phyloP scores from a whole-genome alignment of 2,797 vertebrate species.

The Enteromius radiatus region DNA sequence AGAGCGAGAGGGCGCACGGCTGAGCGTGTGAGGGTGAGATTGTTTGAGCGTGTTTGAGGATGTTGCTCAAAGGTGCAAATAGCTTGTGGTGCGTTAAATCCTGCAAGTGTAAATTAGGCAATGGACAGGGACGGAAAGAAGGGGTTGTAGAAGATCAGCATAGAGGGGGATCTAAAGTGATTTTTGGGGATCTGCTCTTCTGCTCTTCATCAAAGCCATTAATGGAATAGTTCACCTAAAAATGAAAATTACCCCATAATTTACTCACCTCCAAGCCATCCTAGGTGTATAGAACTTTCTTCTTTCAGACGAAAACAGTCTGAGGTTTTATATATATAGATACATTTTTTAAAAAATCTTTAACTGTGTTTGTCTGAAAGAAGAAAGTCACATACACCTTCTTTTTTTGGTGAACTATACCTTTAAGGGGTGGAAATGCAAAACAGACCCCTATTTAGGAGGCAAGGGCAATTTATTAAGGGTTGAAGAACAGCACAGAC shows the following conservation, averaged over 20 bases:
- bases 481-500: neutral
- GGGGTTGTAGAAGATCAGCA: neutral
- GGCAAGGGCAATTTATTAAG: neutral
- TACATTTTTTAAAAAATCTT: too few relatives aligned
- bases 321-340: too few relatives aligned
- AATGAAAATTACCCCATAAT: too few relatives aligned
- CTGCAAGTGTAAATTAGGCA: conserved; percentile 36
- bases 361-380: too few relatives aligned
- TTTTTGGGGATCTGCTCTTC: neutral
- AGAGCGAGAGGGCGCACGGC: conserved; percentile 24
- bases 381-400: too few relatives aligned
- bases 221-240: neutral
- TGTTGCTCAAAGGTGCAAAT: conserved; percentile 44
- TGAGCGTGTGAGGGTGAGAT: conserved; percentile 41
- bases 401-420: too few relatives aligned
- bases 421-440: neutral
- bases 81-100: conserved; percentile 2
- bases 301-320: too few relatives aligned
- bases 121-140: conserved; percentile 19
- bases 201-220: conserved; percentile 9
- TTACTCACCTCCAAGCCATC: too few relatives aligned
- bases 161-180: neutral
- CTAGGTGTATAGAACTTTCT: too few relatives aligned
- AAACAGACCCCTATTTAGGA: neutral
- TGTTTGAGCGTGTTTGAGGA: conserved; percentile 24